phyloP scores from a whole-genome alignment of 2,113 vertebrate genomes.

The Semicossyphus pulcher region DNA sequence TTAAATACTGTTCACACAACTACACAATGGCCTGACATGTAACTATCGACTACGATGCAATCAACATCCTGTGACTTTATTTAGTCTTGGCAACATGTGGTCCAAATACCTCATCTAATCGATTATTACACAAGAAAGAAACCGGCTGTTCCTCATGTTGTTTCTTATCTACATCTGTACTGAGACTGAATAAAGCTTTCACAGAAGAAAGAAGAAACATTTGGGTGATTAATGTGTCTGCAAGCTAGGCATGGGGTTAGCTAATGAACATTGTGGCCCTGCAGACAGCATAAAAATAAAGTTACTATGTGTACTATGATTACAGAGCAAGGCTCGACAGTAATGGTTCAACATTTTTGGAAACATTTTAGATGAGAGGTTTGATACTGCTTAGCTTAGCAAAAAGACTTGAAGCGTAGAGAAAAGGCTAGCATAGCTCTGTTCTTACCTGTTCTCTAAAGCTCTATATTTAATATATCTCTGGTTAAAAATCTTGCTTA shows the following conservation, averaged over 20 bases:
- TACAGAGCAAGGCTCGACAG: not conserved
- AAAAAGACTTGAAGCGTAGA: not conserved
- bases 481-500: too few species aligned
- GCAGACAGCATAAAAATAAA: not conserved
- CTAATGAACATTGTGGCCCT: not conserved
- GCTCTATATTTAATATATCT: too few species aligned
- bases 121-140: slow-evolving; percentile 31
- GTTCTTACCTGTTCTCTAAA: too few species aligned
- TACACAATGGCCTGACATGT: not conserved
- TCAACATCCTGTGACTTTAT: slow-evolving; percentile 26
- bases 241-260: not conserved
- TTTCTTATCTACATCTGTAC: not conserved
- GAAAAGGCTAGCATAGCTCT: not conserved
- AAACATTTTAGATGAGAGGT: not conserved
- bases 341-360: not conserved
- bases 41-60: not conserved
- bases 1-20: not conserved
- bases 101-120: slow-evolving; percentile 31
- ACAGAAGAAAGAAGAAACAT: not conserved
- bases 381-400: not conserved
- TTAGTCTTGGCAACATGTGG: slow-evolving; percentile 28
- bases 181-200: not conserved
- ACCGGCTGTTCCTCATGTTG: slow-evolving; percentile 1
- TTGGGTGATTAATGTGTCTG: not conserved
- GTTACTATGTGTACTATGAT: not conserved